Evolutionary conservation across 2,113 vertebrate genomes (phyloP).

Genomic region (Sphaerodactylus townsendi): DNA sequence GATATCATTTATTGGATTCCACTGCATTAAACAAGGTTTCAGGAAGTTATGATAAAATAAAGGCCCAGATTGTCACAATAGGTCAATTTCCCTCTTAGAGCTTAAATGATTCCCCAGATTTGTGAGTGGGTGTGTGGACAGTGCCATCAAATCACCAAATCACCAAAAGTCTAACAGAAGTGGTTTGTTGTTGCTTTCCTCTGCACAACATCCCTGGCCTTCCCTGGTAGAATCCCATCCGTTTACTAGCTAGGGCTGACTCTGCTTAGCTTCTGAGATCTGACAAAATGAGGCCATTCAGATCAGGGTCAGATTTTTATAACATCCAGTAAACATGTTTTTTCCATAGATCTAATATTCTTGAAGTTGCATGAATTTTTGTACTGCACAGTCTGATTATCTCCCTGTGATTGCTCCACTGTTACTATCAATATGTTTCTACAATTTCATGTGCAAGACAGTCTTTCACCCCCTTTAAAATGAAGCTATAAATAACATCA

Average conservation of each 20-base stretch:
- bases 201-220: too few relatives aligned
- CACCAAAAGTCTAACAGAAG: too few relatives aligned
- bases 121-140: too few relatives aligned
- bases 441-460: neutral
- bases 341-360: neutral
- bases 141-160: too few relatives aligned
- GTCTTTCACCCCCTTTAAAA: neutral
- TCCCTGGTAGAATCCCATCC: too few relatives aligned
- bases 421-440: neutral
- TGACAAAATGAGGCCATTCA: too few relatives aligned
- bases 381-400: neutral
- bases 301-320: neutral
- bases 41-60: conserved; percentile 5
- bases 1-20: too few relatives aligned
- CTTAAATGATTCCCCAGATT: neutral
- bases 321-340: neutral
- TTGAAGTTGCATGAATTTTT: neutral
- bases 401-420: neutral
- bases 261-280: too few relatives aligned
- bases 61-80: neutral
- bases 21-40: conserved; percentile 21
- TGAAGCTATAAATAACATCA: neutral
- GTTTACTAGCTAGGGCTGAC: too few relatives aligned
- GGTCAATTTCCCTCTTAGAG: neutral
- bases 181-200: too few relatives aligned